Percentiles rank a stretch among this genome's conserved stretches.
phyloP scores from a whole-genome alignment of 2,888 invertebrate genomes.

The Heliconius ismenius region DNA sequence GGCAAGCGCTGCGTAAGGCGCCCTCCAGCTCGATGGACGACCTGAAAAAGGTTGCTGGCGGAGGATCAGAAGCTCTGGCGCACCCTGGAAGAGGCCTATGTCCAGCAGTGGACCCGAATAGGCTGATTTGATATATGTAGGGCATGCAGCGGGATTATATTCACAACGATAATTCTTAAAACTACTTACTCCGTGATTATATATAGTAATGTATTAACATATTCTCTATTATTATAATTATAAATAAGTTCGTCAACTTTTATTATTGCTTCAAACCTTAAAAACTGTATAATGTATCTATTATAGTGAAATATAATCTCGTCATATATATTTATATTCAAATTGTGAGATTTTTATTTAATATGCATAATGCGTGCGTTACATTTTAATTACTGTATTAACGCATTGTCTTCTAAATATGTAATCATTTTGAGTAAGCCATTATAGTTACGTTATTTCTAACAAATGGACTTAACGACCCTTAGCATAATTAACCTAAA shows the following conservation, averaged over 20 bases:
- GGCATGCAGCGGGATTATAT: no score
- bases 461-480: background rate
- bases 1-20: no score
- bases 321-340: background rate
- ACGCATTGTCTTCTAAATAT: slow-evolving; percentile 4
- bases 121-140: no score
- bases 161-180: background rate
- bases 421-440: background rate
- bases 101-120: no score
- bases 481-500: slow-evolving; percentile 3
- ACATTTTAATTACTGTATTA: background rate
- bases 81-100: no score
- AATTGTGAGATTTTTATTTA: background rate
- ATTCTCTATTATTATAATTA: background rate
- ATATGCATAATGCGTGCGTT: slow-evolving; percentile 1
- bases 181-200: background rate
- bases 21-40: no score
- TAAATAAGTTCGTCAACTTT: background rate
- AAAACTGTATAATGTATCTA: background rate
- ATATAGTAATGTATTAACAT: background rate
- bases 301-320: background rate
- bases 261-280: background rate
- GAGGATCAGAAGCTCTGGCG: no score
- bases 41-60: no score
- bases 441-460: background rate